Conservation (phyloP, 2,888 invertebrate species). For the Chorisops tibialis region DNA sequence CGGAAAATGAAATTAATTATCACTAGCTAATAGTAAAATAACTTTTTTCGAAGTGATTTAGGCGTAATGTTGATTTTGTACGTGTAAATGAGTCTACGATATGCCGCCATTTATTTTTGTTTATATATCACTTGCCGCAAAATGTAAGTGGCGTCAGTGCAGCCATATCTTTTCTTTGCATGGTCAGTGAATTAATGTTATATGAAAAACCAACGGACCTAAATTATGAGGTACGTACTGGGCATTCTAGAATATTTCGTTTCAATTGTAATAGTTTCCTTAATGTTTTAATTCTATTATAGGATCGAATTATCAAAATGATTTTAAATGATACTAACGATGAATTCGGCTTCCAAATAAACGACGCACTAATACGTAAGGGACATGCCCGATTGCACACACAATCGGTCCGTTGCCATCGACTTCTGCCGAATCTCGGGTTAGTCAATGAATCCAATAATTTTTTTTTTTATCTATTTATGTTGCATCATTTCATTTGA, state of each 20-base stretch:
- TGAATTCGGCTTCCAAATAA: constrained; percentile 29
- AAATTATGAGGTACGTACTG: constrained; percentile 24
- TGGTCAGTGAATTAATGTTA: constrained; percentile 27
- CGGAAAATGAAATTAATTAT: too few species aligned
- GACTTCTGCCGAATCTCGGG: not conserved
- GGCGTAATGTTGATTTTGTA: too few species aligned
- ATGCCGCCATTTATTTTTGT: too few species aligned
- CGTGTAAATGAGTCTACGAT: too few species aligned
- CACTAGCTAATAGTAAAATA: too few species aligned
- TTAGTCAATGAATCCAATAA: constrained; percentile 3
- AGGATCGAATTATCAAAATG: constrained; percentile 24
- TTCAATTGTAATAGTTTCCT: too few species aligned
- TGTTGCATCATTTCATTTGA: constrained; percentile 26
- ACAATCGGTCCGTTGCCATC: not conserved
- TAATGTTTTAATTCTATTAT: constrained; percentile 6
- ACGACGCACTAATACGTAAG: constrained; percentile 26
- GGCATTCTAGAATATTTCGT: too few species aligned
- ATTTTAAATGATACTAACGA: constrained; percentile 28
- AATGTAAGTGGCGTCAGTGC: constrained; percentile 30
- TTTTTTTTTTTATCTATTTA: not conserved
- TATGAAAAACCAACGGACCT: constrained; percentile 30
- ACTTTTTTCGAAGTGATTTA: too few species aligned
- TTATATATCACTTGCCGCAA: constrained; percentile 24
- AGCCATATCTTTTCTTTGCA: constrained; percentile 26
- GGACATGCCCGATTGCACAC: constrained; percentile 16